Evolutionary conservation across 2,888 invertebrate genomes (phyloP), one percentile per base, ranked within the genome.

Genomic region (Scotopteryx bipunctaria): DNA sequence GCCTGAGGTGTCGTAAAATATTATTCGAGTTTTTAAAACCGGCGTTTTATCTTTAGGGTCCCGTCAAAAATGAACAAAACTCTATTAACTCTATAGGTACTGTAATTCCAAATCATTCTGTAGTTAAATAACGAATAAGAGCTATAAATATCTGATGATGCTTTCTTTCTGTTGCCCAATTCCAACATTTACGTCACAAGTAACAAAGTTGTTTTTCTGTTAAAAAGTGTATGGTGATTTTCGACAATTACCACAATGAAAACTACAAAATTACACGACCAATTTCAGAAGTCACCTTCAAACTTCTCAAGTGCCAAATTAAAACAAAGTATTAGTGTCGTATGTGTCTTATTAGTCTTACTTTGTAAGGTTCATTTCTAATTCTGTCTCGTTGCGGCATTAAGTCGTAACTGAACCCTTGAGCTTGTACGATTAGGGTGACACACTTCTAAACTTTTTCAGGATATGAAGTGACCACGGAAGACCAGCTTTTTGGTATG

Each of bases 331-430:
- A 65, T 50, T 55, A 42, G 48, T 71, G 68, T 68, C 66, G 69
- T 70, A 76, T 86, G 82, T 81, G 71, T 66, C 83, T 86, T 85
- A 85, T 85, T 84, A 86, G 81, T 78, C 73, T 66, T 79, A 78
- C 78, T 78, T 79, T 67, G 72, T 64, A 69, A 71, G 74, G 77
- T 78, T 88, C 85, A 86, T 89, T 88, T 83, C 86, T 87, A 87
- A 90, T 90, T 89, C 89, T 78, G 83, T 71, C 78, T 78, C 75
- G 81, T 54, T 9, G 80, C 73, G 78, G 83, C 85, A 81, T 84
- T 85, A 86, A 86, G 85, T 84, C 83, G 82, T 80, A 79, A 73
- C 76, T 52, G 76, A 80, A 78, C 83, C 83, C 82, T 80, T 80
- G 73, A 80, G 76, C 73, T 75, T 41, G 25, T 32, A 48, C 40